These are phyloP conservation scores for Cyprinodon diabolis DNA, from an alignment of 2,797 vertebrate species.

Conservation along the genomic window DNA sequence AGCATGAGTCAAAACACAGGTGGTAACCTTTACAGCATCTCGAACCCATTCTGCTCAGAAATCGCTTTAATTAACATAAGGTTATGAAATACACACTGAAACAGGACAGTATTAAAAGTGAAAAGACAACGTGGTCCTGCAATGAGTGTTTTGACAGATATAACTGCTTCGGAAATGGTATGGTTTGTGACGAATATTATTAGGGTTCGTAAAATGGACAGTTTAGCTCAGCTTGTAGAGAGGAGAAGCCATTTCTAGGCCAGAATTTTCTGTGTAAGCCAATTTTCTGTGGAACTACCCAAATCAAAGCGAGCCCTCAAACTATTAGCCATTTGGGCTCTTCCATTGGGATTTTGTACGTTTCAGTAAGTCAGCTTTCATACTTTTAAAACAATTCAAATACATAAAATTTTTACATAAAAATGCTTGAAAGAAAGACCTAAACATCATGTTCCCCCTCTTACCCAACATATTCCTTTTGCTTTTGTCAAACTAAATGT, in stretches of 20 bases:
- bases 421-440: too few species aligned
- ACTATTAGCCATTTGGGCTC: slow-evolving; percentile 9
- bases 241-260: not conserved
- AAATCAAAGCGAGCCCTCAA: slow-evolving; percentile 3
- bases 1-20: slow-evolving; percentile 60
- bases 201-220: slow-evolving; percentile 7
- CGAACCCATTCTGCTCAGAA: slow-evolving; percentile 45
- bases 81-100: slow-evolving; percentile 46
- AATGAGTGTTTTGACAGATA: slow-evolving; percentile 60
- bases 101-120: slow-evolving; percentile 52
- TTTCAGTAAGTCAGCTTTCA: not conserved
- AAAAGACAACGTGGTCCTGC: slow-evolving; percentile 52
- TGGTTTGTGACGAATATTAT: slow-evolving; percentile 30
- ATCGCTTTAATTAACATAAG: slow-evolving; percentile 37
- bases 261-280: slow-evolving; percentile 20
- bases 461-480: not conserved
- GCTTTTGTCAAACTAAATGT: not conserved
- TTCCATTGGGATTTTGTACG: not conserved
- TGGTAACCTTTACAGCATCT: slow-evolving; percentile 47
- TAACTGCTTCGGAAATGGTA: slow-evolving; percentile 9
- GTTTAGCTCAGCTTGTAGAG: slow-evolving; percentile 1
- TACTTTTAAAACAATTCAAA: not conserved
- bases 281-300: slow-evolving; percentile 22
- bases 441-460: not conserved
- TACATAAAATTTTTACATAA: not conserved